A percentile compares a stretch with the other conserved stretches of the same genome.
phyloP scores from a whole-genome alignment of 2,113 vertebrate species.

The Lutjanus erythropterus region DNA sequence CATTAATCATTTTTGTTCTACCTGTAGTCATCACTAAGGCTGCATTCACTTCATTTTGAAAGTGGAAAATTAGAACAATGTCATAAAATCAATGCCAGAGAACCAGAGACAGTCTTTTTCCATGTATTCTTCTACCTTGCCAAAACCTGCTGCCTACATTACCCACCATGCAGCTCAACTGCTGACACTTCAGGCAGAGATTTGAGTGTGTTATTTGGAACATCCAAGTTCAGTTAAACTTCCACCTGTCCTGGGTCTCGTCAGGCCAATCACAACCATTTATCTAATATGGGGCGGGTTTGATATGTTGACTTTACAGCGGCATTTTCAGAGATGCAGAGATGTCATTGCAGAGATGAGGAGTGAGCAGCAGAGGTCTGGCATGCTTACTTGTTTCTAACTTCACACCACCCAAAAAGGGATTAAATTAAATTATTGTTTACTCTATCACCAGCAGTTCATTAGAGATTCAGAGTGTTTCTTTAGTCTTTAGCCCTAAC shows the following conservation, averaged over 20 bases:
- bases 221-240: too few species aligned
- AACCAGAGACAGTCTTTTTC: background rate
- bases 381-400: background rate
- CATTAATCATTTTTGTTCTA: background rate
- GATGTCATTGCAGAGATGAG: background rate
- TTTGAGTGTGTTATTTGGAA: background rate
- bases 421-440: too few species aligned
- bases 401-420: too few species aligned
- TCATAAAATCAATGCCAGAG: too few species aligned
- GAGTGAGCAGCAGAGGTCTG: background rate
- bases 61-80: background rate
- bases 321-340: too few species aligned
- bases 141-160: background rate
- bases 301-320: too few species aligned
- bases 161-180: background rate
- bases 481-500: too few species aligned
- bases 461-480: too few species aligned
- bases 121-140: background rate
- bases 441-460: too few species aligned
- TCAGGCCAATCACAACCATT: too few species aligned
- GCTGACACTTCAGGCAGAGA: rapidly evolving
- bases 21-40: background rate
- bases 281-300: too few species aligned
- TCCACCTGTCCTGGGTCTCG: too few species aligned
- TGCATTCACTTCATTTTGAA: background rate